phyloP scores from a whole-genome alignment of 2,113 vertebrate genomes.

The Cebus imitator region DNA sequence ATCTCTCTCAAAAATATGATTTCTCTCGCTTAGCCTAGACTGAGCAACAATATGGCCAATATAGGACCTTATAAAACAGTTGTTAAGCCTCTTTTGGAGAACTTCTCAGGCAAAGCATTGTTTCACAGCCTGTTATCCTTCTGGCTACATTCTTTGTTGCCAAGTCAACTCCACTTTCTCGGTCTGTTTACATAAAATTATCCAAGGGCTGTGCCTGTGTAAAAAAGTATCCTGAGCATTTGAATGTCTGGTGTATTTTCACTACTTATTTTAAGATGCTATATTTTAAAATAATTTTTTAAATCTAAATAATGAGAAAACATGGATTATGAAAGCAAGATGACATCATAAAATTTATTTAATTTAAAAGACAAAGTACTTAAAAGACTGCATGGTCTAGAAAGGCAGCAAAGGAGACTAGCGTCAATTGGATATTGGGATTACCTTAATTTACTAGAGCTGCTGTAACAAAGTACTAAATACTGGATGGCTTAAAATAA shows the following conservation, averaged over 20 bases:
- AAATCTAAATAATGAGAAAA: background rate
- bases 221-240: background rate
- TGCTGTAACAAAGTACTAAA: background rate
- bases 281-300: background rate
- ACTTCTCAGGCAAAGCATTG: background rate
- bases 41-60: background rate
- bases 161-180: background rate
- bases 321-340: background rate
- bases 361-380: background rate
- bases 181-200: background rate
- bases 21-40: background rate
- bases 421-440: fast-evolving
- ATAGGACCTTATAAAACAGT: background rate
- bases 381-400: background rate
- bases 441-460: background rate
- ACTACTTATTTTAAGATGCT: background rate
- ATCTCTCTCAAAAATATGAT: background rate
- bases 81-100: background rate
- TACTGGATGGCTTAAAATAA: background rate
- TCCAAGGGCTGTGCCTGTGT: background rate
- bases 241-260: background rate
- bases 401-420: background rate
- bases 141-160: background rate
- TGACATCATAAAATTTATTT: background rate
- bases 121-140: background rate